Evolutionary conservation across 2,113 vertebrate species (phyloP).

Genomic region (Planiliza haematocheilus): DNA sequence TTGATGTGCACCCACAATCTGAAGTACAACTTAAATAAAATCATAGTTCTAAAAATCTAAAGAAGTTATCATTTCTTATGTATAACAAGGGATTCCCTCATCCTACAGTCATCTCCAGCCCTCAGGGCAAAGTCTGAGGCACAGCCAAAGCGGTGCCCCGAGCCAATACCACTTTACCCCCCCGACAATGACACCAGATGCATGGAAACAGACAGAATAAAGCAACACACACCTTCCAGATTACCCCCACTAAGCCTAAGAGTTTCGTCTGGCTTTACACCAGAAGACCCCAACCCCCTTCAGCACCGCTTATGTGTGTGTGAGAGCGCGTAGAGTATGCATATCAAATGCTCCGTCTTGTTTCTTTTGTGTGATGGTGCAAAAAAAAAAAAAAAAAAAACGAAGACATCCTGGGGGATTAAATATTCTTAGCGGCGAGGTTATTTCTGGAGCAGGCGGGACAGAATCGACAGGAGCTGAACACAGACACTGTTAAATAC

Average conservation of each 20-base stretch:
- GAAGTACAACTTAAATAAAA: not conserved
- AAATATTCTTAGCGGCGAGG: constrained; percentile 76
- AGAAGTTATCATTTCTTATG: not conserved
- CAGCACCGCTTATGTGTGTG: not conserved
- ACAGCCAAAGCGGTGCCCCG: no score
- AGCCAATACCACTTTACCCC: constrained; percentile 20
- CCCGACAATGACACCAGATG: constrained; percentile 14
- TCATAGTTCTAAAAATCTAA: not conserved
- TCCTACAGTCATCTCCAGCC: not conserved
- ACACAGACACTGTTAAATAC: constrained; percentile 45
- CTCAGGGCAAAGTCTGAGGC: not conserved
- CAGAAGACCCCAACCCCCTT: constrained; percentile 17
- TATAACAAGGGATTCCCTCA: constrained; percentile 3
- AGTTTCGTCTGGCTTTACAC: constrained; percentile 54
- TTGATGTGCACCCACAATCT: no score
- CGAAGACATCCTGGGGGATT: constrained; percentile 69
- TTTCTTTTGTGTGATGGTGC: constrained; percentile 36
- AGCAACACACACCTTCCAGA: constrained; percentile 46
- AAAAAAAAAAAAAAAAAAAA: constrained; percentile 49
- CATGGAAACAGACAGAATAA: constrained; percentile 26
- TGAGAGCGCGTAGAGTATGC: not conserved
- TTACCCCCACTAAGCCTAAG: constrained; percentile 54
- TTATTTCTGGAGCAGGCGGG: constrained; percentile 79
- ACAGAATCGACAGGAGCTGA: constrained; percentile 56
- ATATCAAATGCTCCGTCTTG: constrained; percentile 52